Base-by-base conservation (phyloP, 2,888 invertebrate genomes). In the Hetaerina titia region DNA sequence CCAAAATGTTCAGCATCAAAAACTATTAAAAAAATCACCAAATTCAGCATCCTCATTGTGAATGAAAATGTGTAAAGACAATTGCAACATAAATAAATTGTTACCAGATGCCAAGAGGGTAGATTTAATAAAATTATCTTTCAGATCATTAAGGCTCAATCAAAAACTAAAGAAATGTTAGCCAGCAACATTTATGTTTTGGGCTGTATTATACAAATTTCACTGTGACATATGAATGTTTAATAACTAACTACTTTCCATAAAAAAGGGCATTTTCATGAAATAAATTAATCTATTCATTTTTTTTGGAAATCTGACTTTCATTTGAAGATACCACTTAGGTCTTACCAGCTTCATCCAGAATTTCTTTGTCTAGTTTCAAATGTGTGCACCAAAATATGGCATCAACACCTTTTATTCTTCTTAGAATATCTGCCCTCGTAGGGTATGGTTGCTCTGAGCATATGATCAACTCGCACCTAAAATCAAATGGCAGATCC, bases 311-410 rank as follows among this genome's bases (percentile, higher is more conserved):
- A 45, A 45, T 45, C 45, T 45, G 4, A 2, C 2, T 45, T 6
- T 13, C 11, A 17, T 56, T 90, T 63, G 15, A 63, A 90, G 7
- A 17, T 31, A 19, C 11, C 25, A 90, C n/a, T 56, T 31, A 81
- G 58, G 89, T 95, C 95, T 96, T 96, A 97, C 97, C 97, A 94
- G 98, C 98, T 17, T 98, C 98, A 95, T 98, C 97, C 81, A 99
- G 96, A 0, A 99, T 96, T 96, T 98, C 98, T 15, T 97, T 97
- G 96, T 99, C 98, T 96, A 99, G 98, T 96, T 98, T 98, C 96
- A 99, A 99, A 0, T 98, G 98, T 8, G 99, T 97, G 60, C 98
- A 97, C 96, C 99, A 99, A 96, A 98, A 98, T 11, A 99, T 97
- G 0, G 97, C 99, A 96, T 98, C 97, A 69, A 98, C 98, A n/a